These are phyloP conservation scores for Actinemys pallida DNA, from an alignment of 2,113 vertebrate species.

Conservation along the genomic window DNA sequence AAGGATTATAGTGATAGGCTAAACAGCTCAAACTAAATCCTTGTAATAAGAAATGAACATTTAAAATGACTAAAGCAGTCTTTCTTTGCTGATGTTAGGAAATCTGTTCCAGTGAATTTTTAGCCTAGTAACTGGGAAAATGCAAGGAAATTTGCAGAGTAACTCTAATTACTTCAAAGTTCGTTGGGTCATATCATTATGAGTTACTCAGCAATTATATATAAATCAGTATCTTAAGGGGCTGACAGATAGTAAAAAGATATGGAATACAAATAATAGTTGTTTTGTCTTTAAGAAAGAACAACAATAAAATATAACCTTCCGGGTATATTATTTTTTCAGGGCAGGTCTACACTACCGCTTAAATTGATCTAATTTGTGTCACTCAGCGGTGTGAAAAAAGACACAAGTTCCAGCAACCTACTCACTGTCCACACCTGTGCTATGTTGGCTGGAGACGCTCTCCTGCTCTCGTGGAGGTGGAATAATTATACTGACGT, in stretches of 20 bases:
- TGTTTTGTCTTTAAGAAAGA: background rate
- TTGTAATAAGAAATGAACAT: background rate
- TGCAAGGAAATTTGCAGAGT: background rate
- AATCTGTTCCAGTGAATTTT: background rate
- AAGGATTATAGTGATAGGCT: background rate
- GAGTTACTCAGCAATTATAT: accelerated
- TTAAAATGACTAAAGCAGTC: background rate
- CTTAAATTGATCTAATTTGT: too few species aligned
- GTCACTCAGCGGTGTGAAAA: too few species aligned
- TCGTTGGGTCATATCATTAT: background rate
- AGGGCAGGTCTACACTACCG: background rate
- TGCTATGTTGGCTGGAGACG: too few species aligned
- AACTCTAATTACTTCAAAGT: background rate
- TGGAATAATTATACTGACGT: too few species aligned
- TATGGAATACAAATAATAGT: background rate
- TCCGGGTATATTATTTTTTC: background rate
- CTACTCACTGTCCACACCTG: too few species aligned
- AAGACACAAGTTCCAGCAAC: too few species aligned
- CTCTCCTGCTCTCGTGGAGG: too few species aligned
- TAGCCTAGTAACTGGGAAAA: background rate
- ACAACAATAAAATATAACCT: background rate
- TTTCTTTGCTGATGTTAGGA: background rate
- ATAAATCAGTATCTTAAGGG: background rate
- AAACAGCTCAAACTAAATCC: background rate
- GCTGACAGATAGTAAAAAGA: background rate